Percentiles rank a stretch among this genome's conserved stretches.
These are phyloP conservation scores for Strigamia crassipes DNA, from an alignment of 2,888 invertebrate species.

Conservation along the genomic window DNA sequence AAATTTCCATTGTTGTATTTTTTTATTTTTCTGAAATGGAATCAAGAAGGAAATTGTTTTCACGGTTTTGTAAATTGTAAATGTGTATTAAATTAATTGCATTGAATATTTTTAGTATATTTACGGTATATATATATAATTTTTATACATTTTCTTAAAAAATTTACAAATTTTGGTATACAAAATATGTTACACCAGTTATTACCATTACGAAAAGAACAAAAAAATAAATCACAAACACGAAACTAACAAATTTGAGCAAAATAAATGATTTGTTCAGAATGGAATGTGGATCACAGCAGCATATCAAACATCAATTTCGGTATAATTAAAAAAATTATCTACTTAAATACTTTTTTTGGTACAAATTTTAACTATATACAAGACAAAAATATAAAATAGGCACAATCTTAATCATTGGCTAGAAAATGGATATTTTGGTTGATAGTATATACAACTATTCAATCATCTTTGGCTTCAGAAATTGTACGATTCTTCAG, in stretches of 20 bases:
- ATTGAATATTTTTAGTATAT: neutral
- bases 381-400: neutral
- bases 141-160: neutral
- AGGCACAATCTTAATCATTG: neutral
- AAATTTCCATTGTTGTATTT: too few species aligned
- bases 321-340: neutral
- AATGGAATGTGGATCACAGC: neutral
- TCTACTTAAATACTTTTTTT: neutral
- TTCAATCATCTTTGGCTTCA: neutral
- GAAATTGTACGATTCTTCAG: neutral
- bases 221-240: neutral
- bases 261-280: neutral
- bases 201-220: neutral
- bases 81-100: neutral
- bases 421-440: neutral
- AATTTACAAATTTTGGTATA: neutral
- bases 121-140: neutral
- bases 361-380: neutral
- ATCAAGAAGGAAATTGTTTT: neutral
- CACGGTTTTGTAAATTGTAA: neutral
- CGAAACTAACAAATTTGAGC: neutral
- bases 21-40: too few species aligned
- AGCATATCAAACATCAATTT: neutral
- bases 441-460: neutral
- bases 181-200: neutral